Evolutionary conservation across 2,113 vertebrate genomes (phyloP).

Genomic region (Anseranas semipalmata): DNA sequence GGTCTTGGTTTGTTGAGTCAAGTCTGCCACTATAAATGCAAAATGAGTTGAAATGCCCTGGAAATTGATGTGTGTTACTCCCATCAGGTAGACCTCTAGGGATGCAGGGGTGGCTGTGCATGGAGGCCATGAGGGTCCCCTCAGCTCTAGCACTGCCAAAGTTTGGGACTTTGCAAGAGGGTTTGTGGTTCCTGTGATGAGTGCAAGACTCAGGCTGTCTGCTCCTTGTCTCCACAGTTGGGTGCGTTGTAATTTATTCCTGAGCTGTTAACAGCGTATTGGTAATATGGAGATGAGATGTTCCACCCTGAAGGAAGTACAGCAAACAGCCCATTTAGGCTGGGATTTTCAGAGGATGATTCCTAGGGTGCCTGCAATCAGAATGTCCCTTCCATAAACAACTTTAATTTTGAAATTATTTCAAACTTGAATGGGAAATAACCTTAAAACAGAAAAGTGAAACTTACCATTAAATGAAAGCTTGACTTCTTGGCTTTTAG

Average conservation of each 20-base stretch:
- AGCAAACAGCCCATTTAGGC: not conserved
- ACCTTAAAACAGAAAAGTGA: not conserved
- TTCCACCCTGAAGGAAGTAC: not conserved
- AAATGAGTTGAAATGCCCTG: not conserved
- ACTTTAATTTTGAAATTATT: not conserved
- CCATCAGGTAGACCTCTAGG: not conserved
- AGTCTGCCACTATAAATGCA: not conserved
- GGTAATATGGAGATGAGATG: not conserved
- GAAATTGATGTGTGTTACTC: fast-evolving
- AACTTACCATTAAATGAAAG: not conserved
- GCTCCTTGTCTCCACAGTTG: not conserved
- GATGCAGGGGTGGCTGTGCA: not conserved
- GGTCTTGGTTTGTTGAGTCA: not conserved
- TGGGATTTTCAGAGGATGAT: not conserved
- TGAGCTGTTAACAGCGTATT: not conserved
- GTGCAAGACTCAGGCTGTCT: not conserved
- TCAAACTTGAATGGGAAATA: not conserved
- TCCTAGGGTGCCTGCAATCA: not conserved
- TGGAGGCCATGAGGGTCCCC: not conserved
- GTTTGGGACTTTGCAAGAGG: not conserved
- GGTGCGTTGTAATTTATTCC: not conserved
- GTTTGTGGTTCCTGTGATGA: not conserved
- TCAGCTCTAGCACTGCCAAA: not conserved
- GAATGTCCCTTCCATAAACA: not conserved
- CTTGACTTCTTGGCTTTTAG: not conserved